A percentile compares a stretch with the other conserved stretches of the same genome.
Evolutionary conservation across 2,113 vertebrate genomes (phyloP).

Genomic region (Notiomystis cincta): DNA sequence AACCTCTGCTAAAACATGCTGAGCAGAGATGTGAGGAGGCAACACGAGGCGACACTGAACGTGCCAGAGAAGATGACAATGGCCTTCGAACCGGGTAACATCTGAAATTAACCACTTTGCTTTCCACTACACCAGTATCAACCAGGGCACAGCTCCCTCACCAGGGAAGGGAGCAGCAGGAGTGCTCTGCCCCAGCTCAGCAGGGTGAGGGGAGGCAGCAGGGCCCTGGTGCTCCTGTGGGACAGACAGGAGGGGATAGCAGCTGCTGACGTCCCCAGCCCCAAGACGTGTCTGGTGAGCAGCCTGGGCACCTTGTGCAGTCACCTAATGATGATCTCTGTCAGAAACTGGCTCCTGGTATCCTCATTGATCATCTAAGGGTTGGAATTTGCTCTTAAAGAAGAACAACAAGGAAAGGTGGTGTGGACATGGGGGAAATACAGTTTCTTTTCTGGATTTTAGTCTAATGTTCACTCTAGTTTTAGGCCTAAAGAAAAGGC

Average conservation of each 20-base stretch:
- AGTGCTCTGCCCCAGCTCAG: neutral
- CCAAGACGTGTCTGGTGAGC: fast-evolving
- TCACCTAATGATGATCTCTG: neutral
- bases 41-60: neutral
- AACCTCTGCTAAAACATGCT: neutral
- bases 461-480: neutral
- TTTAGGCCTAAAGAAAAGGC: neutral
- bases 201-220: neutral
- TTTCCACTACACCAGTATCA: neutral
- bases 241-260: neutral
- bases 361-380: neutral
- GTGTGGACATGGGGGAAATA: neutral
- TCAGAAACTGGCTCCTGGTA: neutral
- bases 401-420: neutral
- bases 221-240: neutral
- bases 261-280: neutral
- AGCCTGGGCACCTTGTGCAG: neutral
- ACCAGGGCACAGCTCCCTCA: neutral
- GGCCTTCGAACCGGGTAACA: neutral
- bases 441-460: neutral
- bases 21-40: neutral
- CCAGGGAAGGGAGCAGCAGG: fast-evolving
- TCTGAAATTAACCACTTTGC: neutral
- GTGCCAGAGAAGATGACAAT: neutral
- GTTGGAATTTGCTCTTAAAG: neutral